Evolutionary conservation across 2,888 invertebrate genomes (phyloP).

Genomic region (Acanthoscelides obtectus): DNA sequence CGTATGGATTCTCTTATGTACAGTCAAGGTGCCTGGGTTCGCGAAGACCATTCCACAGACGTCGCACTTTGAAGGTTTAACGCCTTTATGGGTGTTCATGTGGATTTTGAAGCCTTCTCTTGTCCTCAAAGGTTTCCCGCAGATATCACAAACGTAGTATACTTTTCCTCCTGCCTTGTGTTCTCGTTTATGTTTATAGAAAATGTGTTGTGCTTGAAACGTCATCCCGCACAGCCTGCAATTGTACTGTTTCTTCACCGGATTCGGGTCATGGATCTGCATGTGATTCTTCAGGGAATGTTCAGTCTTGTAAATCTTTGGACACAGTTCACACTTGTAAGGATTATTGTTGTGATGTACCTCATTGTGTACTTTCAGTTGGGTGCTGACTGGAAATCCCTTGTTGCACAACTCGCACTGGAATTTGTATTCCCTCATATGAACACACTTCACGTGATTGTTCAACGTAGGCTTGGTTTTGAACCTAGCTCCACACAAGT

Average conservation of each 20-base stretch:
- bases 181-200: neutral
- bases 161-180: conserved; percentile 5
- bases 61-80: conserved; percentile 39
- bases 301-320: conserved; percentile 8
- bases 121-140: conserved; percentile 30
- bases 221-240: neutral
- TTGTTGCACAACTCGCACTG: conserved; percentile 5
- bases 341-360: conserved; percentile 15
- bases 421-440: conserved; percentile 39
- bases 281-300: conserved; percentile 21
- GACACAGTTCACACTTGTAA: conserved; percentile 14
- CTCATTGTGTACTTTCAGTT: conserved; percentile 24
- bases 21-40: conserved; percentile 43
- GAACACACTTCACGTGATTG: conserved; percentile 27
- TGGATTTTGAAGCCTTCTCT: conserved; percentile 28
- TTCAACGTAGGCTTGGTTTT: conserved; percentile 21
- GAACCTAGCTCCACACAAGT: conserved; percentile 22
- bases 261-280: conserved; percentile 22
- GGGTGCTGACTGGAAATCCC: conserved; percentile 18
- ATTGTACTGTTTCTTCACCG: conserved; percentile 15
- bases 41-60: conserved; percentile 45
- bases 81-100: conserved; percentile 35
- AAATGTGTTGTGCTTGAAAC: neutral
- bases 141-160: conserved; percentile 27
- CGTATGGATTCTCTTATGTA: conserved; percentile 53